phyloP scores from a whole-genome alignment of 1,140 invertebrate species.

The Drosophila melanogaster region Release_6_plus_ISO1_MT NT_033777.3:26804001-26804500 shows the following conservation, averaged over 20 bases:
- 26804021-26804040: neutral
- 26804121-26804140: neutral
- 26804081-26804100: constrained; percentile 30
- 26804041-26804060: too few relatives aligned
- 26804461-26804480: constrained; percentile 29
- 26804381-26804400: constrained; percentile 52
- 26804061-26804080: neutral
- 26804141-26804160: constrained; percentile 18
- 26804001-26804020: constrained; percentile 14
- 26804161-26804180: constrained; percentile 4
- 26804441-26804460: constrained; percentile 64
- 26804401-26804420: constrained; percentile 54
- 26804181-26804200: constrained; percentile 11
- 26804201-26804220: constrained; percentile 47
- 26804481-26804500: constrained; percentile 78
- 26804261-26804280: constrained; percentile 76
- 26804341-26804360: constrained; percentile 17
- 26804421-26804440: constrained; percentile 7
- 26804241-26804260: constrained; percentile 61
- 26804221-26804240: constrained; percentile 35
- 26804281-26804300: constrained; percentile 27
- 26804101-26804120: constrained; percentile 38
- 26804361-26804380: constrained; percentile 21
- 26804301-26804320: constrained; percentile 25
- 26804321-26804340: constrained; percentile 47